Percentiles rank a stretch among this genome's conserved stretches.
These are phyloP conservation scores for Clepsis dumicolana DNA, from an alignment of 2,888 invertebrate genomes.

Conservation along the genomic window DNA sequence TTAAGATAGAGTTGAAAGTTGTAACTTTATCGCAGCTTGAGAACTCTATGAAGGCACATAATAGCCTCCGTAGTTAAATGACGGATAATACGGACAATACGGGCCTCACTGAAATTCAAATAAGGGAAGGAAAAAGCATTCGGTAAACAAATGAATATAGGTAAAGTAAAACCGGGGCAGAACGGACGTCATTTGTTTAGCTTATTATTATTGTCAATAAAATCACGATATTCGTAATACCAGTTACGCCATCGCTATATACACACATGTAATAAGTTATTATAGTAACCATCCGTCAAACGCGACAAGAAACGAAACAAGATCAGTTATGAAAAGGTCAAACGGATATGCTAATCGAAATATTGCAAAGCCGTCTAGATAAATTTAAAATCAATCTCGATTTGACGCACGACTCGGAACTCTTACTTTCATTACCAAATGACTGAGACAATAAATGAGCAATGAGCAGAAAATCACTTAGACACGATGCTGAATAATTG, in stretches of 20 bases:
- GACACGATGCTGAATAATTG: conserved; percentile 6
- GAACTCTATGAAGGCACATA: too few relatives aligned
- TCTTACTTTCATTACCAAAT: conserved; percentile 12
- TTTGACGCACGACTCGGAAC: conserved; percentile 8
- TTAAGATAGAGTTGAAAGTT: background rate
- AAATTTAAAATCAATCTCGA: conserved; percentile 17
- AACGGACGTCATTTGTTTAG: too few relatives aligned
- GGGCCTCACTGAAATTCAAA: too few relatives aligned
- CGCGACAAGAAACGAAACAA: conserved; percentile 1
- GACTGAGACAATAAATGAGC: conserved; percentile 1
- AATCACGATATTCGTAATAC: background rate
- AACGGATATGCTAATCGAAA: conserved; percentile 16
- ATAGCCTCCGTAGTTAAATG: too few relatives aligned
- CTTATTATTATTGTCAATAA: too few relatives aligned
- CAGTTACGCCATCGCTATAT: too few relatives aligned
- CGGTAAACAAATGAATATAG: too few relatives aligned
- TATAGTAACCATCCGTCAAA: background rate
- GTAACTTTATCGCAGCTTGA: background rate
- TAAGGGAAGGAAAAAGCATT: too few relatives aligned
- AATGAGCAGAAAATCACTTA: conserved; percentile 14
- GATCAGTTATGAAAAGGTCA: conserved; percentile 23
- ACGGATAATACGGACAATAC: too few relatives aligned
- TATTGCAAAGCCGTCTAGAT: conserved; percentile 13
- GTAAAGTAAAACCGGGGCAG: too few relatives aligned
- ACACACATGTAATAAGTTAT: background rate